Conservation (phyloP, 2,113 vertebrate species). For the Paratilapia polleni region DNA sequence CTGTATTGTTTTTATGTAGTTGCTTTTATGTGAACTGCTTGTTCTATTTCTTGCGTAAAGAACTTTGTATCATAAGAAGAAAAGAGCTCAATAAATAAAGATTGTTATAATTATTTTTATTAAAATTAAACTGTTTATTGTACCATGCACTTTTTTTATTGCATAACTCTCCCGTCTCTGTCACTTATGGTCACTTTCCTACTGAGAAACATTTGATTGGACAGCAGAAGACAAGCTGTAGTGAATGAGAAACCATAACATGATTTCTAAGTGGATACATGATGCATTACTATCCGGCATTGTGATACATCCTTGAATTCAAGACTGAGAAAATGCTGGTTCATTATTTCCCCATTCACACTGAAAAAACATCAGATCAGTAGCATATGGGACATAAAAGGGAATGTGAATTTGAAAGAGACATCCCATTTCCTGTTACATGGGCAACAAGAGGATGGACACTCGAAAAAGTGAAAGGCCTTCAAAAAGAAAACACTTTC, state of each 20-base stretch:
- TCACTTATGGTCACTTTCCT: background rate
- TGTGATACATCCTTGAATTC: background rate
- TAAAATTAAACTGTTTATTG: background rate
- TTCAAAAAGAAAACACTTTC: constrained; percentile 65
- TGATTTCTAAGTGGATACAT: background rate
- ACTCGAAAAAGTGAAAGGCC: constrained; percentile 62
- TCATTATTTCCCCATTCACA: background rate
- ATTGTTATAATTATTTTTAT: background rate
- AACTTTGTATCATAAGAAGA: background rate
- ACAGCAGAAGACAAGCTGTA: background rate
- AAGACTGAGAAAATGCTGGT: background rate
- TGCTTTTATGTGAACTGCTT: background rate
- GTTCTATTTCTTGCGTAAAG: background rate
- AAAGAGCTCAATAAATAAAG: background rate
- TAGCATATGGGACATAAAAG: background rate
- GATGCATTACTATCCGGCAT: background rate
- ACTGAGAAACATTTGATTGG: background rate
- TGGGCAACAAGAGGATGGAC: constrained; percentile 30
- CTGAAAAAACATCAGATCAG: background rate
- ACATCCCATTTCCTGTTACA: constrained; percentile 44
- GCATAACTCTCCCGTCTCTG: background rate
- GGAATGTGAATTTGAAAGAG: background rate
- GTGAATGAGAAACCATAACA: background rate
- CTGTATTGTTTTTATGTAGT: no score
- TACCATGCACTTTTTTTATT: background rate